Evolutionary conservation across 2,797 vertebrate genomes (phyloP).

Genomic region (Anisognathus igniventris): DNA sequence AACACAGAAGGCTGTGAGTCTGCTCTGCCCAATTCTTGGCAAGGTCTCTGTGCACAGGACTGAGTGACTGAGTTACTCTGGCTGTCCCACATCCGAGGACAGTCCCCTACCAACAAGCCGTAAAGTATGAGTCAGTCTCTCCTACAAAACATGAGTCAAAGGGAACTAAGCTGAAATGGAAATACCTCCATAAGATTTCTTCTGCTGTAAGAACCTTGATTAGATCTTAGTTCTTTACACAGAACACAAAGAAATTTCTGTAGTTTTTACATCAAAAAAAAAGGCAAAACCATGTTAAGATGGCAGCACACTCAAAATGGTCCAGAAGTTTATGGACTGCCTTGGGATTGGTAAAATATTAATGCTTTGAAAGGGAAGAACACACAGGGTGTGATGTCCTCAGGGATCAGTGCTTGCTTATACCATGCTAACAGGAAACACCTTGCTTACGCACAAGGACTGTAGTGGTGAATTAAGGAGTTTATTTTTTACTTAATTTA

Average conservation of each 20-base stretch:
- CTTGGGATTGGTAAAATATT: not conserved
- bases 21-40: not conserved
- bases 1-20: not conserved
- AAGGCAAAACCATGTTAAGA: not conserved
- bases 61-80: not conserved
- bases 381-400: not conserved
- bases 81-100: not conserved
- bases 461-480: not conserved
- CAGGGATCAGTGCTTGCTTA: not conserved
- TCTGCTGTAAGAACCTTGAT: not conserved
- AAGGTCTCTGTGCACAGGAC: not conserved
- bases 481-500: not conserved
- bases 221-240: not conserved
- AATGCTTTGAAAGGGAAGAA: not conserved
- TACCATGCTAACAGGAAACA: not conserved
- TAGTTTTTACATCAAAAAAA: not conserved
- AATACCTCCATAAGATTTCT: not conserved
- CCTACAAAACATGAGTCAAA: not conserved
- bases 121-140: not conserved
- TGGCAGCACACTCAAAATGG: not conserved
- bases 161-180: not conserved
- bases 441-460: not conserved
- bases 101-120: not conserved
- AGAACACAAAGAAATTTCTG: not conserved
- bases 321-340: not conserved